These are phyloP conservation scores for Scopus umbretta DNA, from an alignment of 2,113 vertebrate species.

Conservation along the genomic window DNA sequence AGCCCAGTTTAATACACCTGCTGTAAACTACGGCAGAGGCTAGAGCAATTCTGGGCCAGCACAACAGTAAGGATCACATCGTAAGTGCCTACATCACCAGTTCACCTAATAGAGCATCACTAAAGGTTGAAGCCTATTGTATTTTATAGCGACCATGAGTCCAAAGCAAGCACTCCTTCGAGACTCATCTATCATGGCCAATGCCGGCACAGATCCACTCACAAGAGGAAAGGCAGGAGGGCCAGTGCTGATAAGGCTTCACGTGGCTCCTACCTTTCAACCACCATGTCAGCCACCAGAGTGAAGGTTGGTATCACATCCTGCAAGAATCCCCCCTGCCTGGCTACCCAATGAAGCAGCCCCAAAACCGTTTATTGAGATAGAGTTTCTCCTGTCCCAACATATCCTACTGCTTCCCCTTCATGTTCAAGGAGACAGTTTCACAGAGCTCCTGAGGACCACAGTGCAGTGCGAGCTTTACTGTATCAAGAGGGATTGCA, in stretches of 20 bases:
- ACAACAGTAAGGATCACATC: neutral
- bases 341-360: neutral
- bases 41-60: neutral
- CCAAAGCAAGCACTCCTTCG: neutral
- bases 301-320: neutral
- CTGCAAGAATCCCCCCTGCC: neutral
- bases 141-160: neutral
- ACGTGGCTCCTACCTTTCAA: neutral
- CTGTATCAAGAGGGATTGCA: neutral
- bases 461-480: neutral
- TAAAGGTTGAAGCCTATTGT: neutral
- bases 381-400: neutral
- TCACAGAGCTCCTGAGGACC: neutral
- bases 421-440: neutral
- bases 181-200: neutral
- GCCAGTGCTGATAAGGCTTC: neutral
- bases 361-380: neutral
- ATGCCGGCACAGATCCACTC: neutral
- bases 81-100: neutral
- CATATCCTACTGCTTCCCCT: neutral
- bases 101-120: neutral
- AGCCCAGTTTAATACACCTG: neutral
- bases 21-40: neutral
- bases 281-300: rapidly evolving
- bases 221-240: neutral